Conservation (phyloP, 2,113 vertebrate species). For the Gallinago undulata region DNA sequence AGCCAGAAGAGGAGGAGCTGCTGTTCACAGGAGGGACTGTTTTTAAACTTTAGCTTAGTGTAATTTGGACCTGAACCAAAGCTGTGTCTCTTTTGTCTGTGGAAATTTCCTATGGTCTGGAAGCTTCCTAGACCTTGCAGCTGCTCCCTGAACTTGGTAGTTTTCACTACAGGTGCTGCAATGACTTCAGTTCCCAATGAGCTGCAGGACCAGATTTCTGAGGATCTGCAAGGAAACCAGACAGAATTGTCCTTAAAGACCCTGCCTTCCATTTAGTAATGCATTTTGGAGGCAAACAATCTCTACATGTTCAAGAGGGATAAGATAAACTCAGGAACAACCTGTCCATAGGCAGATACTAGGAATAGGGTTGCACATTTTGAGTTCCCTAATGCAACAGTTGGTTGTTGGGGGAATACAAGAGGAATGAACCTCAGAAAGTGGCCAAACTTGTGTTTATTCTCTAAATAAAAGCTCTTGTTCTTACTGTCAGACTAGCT, state of each 20-base stretch:
- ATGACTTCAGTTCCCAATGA: neutral
- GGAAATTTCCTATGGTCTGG: neutral
- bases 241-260: neutral
- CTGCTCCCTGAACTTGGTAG: neutral
- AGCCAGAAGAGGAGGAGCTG: neutral
- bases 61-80: neutral
- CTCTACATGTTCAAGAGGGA: neutral
- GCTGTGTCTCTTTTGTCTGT: neutral
- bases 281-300: neutral
- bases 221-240: neutral
- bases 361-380: neutral
- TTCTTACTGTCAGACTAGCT: neutral
- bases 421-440: neutral
- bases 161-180: neutral
- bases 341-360: neutral
- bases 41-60: neutral
- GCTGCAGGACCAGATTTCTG: neutral
- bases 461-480: neutral
- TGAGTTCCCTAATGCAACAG: neutral
- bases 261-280: neutral
- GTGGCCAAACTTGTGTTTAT: neutral
- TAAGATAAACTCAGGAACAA: neutral
- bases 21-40: neutral
- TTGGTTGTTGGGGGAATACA: neutral
- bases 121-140: neutral